phyloP scores from a whole-genome alignment of 2,113 vertebrate species.

The Melanerpes aurifrons region DNA sequence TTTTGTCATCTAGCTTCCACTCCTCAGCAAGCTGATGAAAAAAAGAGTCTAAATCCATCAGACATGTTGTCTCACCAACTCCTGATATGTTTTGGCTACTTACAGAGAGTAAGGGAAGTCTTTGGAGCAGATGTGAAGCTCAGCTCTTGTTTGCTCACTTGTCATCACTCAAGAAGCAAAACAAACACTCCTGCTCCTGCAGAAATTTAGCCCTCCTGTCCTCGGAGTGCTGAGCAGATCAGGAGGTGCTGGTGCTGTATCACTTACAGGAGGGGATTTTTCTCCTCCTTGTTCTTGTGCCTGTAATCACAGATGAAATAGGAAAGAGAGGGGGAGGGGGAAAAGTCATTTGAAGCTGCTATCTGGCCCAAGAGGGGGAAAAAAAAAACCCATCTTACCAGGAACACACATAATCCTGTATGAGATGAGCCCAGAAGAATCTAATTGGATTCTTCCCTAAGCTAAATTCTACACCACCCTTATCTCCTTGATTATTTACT shows the following conservation, averaged over 20 bases:
- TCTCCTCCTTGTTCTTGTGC: not conserved
- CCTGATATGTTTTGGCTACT: constrained; percentile 65
- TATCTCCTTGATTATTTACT: constrained; percentile 14
- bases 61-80: constrained; percentile 42
- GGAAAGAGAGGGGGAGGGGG: not conserved
- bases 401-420: not conserved
- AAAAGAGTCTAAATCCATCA: not conserved
- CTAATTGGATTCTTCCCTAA: not conserved
- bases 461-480: not conserved
- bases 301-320: not conserved
- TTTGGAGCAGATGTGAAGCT: constrained; percentile 56
- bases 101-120: constrained; percentile 36
- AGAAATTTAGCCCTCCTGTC: not conserved
- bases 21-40: constrained; percentile 43
- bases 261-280: not conserved
- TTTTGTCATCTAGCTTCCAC: constrained; percentile 64
- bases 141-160: constrained; percentile 53
- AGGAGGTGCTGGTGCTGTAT: not conserved
- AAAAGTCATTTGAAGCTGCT: not conserved
- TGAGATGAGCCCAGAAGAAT: not conserved
- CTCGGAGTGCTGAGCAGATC: not conserved
- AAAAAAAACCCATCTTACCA: not conserved
- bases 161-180: constrained; percentile 44
- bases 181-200: constrained; percentile 45
- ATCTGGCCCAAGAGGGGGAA: not conserved